Evolutionary conservation across 2,797 vertebrate species (phyloP).

Genomic region (Siniperca scherzeri): DNA sequence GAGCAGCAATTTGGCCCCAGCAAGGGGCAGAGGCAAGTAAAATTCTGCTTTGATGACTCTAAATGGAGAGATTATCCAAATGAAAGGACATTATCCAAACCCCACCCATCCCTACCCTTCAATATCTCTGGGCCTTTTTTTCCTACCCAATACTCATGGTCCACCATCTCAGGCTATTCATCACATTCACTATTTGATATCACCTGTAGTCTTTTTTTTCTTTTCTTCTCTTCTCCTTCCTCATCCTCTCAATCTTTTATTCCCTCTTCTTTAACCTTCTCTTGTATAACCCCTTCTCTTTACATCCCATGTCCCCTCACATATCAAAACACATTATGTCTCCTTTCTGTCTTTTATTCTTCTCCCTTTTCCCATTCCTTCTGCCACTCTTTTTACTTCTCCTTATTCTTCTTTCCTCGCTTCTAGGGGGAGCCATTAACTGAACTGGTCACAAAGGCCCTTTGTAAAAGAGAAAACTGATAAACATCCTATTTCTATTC

Average conservation of each 20-base stretch:
- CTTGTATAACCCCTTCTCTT: constrained; percentile 45
- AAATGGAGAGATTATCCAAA: constrained; percentile 83
- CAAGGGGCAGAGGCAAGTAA: constrained; percentile 68
- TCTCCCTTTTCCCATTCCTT: constrained; percentile 6
- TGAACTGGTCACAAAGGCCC: constrained; percentile 55
- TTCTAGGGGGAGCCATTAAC: constrained; percentile 58
- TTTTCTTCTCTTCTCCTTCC: constrained; percentile 16
- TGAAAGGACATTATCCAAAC: constrained; percentile 79
- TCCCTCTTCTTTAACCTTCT: constrained; percentile 40
- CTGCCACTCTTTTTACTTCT: constrained; percentile 16
- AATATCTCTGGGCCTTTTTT: constrained; percentile 50
- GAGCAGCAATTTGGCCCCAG: constrained; percentile 75
- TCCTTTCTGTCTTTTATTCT: constrained; percentile 19
- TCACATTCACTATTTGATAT: constrained; percentile 61
- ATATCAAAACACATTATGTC: constrained; percentile 42
- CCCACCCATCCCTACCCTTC: constrained; percentile 66
- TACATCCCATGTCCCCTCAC: constrained; percentile 14
- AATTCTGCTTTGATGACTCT: constrained; percentile 81
- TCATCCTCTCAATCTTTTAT: constrained; percentile 51
- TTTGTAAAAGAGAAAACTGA: constrained; percentile 48
- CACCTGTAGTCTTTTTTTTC: constrained; percentile 45
- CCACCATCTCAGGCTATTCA: constrained; percentile 62
- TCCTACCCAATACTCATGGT: constrained; percentile 31
- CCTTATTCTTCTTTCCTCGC: background rate
- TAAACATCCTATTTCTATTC: constrained; percentile 67